Evolutionary conservation across 2,113 vertebrate genomes (phyloP), one percentile per base, ranked within the genome.

Genomic region (Choloepus hoffmanni): DNA sequence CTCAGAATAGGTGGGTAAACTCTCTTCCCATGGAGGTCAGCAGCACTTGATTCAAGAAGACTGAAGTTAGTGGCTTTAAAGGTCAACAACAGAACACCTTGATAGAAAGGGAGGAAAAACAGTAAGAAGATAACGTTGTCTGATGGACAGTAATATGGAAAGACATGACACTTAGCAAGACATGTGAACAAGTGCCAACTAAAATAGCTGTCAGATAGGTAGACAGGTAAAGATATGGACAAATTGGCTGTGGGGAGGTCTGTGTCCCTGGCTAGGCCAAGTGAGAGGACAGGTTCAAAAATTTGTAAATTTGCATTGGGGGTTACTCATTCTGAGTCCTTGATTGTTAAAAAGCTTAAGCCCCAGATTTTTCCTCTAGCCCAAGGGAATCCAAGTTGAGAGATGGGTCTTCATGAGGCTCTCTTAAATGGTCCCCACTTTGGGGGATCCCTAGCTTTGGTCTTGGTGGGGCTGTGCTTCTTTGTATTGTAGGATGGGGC

Each of bases 31-130:
- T 18, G 0, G 3, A 63, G 87, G 33, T 50, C 30, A 48, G 40
- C 60, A 81, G 65, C 28, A 81, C 72, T 89, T 85, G 36, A 92
- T 73, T 89, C 4, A 23, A 68, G 65, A 95, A 87, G 70, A 50
- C 74, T 48, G 36, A 72, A 84, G 48, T 92, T 50, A 36, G 18
- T 90, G 78, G 62, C 72, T 65, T 92, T 78, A 94, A 79, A 97
- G 74, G 65, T 86, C 74, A 90, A 21, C 40, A 67, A 43, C 28
- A 30, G 45, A 70, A 45, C 19, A 50, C 48, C 5, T 3, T 14
- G 15, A 53, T 53, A 55, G 24, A 55, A 7, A 10, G 67, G 78
- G 88, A 76, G 82, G 91, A 83, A 16, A 76, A 88, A 72, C 40
- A 36, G 53, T 89, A 65, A 74, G 55, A 92, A 68, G 76, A 40